Percentiles rank a stretch among this genome's conserved stretches.
These are phyloP conservation scores for Amiota minor DNA, from an alignment of 2,888 invertebrate species.

Conservation along the genomic window DNA sequence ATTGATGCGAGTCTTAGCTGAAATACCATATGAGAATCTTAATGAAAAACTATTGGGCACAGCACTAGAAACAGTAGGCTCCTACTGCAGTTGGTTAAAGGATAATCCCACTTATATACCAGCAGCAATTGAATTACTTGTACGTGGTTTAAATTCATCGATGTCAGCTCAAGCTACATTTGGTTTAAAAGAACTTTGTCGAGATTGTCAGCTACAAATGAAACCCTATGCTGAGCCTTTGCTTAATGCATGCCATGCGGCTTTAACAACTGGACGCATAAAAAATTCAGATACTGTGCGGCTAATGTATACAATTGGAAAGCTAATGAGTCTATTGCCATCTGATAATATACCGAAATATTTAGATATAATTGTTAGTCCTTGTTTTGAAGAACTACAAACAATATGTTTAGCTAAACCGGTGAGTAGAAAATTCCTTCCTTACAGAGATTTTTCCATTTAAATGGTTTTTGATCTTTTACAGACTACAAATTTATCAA, in stretches of 20 bases:
- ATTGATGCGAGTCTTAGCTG: conserved; percentile 78
- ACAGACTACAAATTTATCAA: conserved; percentile 73
- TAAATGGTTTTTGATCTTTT: conserved; percentile 25
- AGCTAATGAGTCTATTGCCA: conserved; percentile 80
- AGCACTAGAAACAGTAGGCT: conserved; percentile 85
- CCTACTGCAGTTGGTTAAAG: conserved; percentile 90
- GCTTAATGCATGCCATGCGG: conserved; percentile 80
- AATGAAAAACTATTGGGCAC: conserved; percentile 80
- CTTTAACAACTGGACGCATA: conserved; percentile 76
- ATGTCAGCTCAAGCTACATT: conserved; percentile 88
- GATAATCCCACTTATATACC: conserved; percentile 81
- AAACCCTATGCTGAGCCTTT: conserved; percentile 85
- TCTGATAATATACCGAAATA: conserved; percentile 79
- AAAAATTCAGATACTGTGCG: conserved; percentile 81
- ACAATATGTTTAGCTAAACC: conserved; percentile 74
- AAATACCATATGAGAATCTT: conserved; percentile 78
- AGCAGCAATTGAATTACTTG: conserved; percentile 80
- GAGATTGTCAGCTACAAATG: conserved; percentile 85
- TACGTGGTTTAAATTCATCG: conserved; percentile 79
- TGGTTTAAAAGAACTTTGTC: conserved; percentile 89
- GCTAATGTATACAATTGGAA: conserved; percentile 84
- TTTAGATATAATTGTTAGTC: conserved; percentile 81
- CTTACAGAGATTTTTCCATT: too few relatives aligned
- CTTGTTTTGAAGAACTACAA: conserved; percentile 79
- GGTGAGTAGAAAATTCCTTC: conserved; percentile 65